These are phyloP conservation scores for Cottus gobio DNA, from an alignment of 2,113 vertebrate genomes.

Conservation along the genomic window DNA sequence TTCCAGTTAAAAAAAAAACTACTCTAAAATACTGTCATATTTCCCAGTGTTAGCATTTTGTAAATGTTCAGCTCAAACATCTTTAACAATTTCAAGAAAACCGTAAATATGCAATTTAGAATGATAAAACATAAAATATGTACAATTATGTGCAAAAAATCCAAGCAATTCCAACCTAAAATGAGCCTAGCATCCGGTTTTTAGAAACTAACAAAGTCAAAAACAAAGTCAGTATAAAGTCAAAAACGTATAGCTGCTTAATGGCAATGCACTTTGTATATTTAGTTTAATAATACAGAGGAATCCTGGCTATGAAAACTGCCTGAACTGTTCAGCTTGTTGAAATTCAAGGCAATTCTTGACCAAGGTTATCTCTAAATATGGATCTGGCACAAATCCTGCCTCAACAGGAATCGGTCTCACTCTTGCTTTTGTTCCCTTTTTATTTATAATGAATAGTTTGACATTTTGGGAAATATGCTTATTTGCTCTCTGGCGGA, in stretches of 20 bases:
- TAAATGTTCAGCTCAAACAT: conserved; percentile 12
- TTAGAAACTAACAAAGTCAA: not conserved
- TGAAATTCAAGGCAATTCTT: not conserved
- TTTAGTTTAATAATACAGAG: not conserved
- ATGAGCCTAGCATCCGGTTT: not conserved
- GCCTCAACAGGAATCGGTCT: not conserved
- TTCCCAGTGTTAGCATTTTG: conserved; percentile 62
- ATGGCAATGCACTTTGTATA: not conserved
- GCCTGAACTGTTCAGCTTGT: not conserved
- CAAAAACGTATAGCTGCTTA: conserved; percentile 11
- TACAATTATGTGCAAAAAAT: conserved; percentile 62
- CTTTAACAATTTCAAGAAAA: conserved; percentile 8
- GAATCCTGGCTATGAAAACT: not conserved
- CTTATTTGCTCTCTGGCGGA: not conserved
- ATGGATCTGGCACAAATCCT: not conserved
- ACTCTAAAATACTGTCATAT: conserved; percentile 18
- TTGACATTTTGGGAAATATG: not conserved
- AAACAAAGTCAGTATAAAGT: conserved; percentile 5
- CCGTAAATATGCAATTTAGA: conserved; percentile 28
- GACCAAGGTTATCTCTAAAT: not conserved
- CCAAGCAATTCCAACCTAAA: conserved; percentile 24
- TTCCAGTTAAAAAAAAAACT: conserved; percentile 35
- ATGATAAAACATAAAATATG: conserved; percentile 33
- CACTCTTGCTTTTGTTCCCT: not conserved
- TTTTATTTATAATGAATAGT: not conserved